Evolutionary conservation across 2,888 invertebrate genomes (phyloP), one percentile per base, ranked within the genome.

Genomic region (Lasioglossum marginatum): DNA sequence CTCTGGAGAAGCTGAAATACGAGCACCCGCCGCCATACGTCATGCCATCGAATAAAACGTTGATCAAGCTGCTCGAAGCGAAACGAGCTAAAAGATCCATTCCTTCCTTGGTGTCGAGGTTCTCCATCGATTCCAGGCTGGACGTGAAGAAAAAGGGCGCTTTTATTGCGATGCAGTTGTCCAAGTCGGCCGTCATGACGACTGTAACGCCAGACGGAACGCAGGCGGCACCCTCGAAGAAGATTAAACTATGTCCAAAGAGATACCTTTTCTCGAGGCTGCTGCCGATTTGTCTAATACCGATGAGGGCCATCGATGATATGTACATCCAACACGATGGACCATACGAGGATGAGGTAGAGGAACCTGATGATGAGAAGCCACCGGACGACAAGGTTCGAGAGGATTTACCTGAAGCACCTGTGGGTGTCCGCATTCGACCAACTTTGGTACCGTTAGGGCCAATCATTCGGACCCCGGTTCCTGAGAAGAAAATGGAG

Each of bases 31-130:
- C 94, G 6, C 94, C 95, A 0, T 94, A 93, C 66, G 93, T 94
- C 2, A 82, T 92, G 74, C 93, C 94, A 0, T 91, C 93, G 0
- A 93, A 92, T 43, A 92, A 91, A 73, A 93, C 93, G 4, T 81
- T 95, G 5, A 87, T 91, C 14, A 85, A 92, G 31, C 91, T 95
- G 12, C 68, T 94, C 3, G 91, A 93, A n/a, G 92, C 93, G 0
- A 95, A 95, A 84, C 89, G 91, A 73, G 95, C 94, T 4, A 92
- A 92, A 0, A 92, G 92, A 74, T 95, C 95, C 4, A 88, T 92
- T 14, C 93, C 93, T 27, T 95, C 95, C 3, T 83, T 95, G 40
- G 85, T 95, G 1, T 95, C 95, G 2, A 89, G 94, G 86, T 95
- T 95, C 87, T 95, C 95, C 0, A 91, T 95, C 4, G 93, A 95